phyloP scores from a whole-genome alignment of 2,888 invertebrate genomes.

The Sepiola atlantica region DNA sequence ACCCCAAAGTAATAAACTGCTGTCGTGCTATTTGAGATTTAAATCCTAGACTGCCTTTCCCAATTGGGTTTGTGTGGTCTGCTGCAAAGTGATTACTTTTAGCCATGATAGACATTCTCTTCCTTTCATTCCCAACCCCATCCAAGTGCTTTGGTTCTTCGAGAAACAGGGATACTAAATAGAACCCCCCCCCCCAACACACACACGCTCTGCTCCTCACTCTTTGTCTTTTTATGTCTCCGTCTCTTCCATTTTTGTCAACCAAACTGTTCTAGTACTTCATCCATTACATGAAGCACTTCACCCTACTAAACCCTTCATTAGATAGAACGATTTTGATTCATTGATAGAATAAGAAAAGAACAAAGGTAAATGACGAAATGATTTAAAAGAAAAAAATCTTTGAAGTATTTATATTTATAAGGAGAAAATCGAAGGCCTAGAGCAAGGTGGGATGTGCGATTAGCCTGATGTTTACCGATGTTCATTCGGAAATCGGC shows the following conservation, averaged over 20 bases:
- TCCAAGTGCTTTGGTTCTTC: conserved; percentile 15
- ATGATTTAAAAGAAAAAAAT: too few species aligned
- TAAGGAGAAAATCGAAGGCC: too few species aligned
- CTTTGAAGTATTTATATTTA: too few species aligned
- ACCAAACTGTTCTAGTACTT: conserved; percentile 3
- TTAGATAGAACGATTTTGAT: not conserved
- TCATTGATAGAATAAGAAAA: not conserved
- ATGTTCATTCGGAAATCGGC: too few species aligned
- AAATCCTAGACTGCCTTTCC: not conserved
- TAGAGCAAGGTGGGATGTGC: too few species aligned
- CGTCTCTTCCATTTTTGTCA: not conserved
- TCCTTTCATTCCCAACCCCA: not conserved
- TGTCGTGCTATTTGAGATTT: not conserved
- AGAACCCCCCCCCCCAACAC: not conserved
- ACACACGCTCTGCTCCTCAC: not conserved
- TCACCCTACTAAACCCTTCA: conserved; percentile 33
- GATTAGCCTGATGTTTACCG: too few species aligned
- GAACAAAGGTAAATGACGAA: not conserved
- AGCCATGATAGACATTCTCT: not conserved
- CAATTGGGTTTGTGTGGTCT: not conserved
- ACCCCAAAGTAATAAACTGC: not conserved
- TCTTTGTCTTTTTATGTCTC: not conserved
- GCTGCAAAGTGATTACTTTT: not conserved
- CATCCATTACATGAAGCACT: conserved; percentile 37
- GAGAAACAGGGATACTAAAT: not conserved